Evolutionary conservation across 2,797 vertebrate genomes (phyloP), one percentile per base, ranked within the genome.

Genomic region (Chrysocyon brachyurus): DNA sequence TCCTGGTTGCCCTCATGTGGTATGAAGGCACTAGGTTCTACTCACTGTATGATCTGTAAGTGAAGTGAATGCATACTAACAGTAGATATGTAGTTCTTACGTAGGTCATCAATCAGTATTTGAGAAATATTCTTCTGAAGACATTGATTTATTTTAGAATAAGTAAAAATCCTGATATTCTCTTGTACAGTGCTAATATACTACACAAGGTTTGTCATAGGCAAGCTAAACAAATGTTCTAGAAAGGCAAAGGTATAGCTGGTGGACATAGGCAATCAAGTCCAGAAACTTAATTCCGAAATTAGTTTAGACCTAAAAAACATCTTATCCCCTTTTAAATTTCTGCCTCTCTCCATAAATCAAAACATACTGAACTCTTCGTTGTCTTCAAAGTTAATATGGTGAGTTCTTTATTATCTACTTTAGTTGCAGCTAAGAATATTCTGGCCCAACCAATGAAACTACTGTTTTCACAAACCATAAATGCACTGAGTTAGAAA

Each of bases 251-350:
- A 61, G 33, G 66, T 28, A 61, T 7, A 92, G 70, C n/a, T 40
- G 22, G 17, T 59, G 9, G 26, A 22, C 14, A 36, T 31, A 36
- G 10, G 4, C 12, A 46, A 52, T 1, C 3, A 36, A 96, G 26
- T 57, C 24, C 22, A 87, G 77, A 94, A 87, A 77, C 61, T 70
- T 87, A 46, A 87, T 68, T 68, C 46, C 61, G 64, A 75, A 92
- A 73, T 21, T 9, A 87, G 7, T 56, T 91, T 73, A 94, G 63
- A 92, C 12, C 28, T 61, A 66, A 56, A 4, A 91, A 81, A 26
- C 68, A 90, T 54, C 77, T 91, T 56, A 82, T 77, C 19, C 26
- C 26, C 66, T 46, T 92, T 93, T 6, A 66, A 72, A 73, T 91
- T 61, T 89, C 46, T 93, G 82, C 14, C 19, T 87, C n/a, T 82